A percentile compares a stretch with the other conserved stretches of the same genome.
phyloP scores from a whole-genome alignment of 2,797 vertebrate species.

The Merluccius polli region DNA sequence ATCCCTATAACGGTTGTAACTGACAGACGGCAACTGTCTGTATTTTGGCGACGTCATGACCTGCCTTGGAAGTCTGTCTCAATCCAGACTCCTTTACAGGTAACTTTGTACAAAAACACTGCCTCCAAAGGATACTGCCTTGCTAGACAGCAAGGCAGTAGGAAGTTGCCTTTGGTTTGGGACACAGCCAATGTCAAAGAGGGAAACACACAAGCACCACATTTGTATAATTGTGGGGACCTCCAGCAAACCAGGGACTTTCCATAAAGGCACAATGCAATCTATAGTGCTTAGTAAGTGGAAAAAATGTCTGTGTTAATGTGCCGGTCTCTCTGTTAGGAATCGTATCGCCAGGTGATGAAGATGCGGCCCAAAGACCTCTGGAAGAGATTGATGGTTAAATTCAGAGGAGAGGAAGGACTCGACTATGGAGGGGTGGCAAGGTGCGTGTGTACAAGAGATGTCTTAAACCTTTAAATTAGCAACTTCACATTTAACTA shows the following conservation, averaged over 20 bases:
- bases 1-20: too few relatives aligned
- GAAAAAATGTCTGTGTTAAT: not conserved
- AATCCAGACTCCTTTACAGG: too few relatives aligned
- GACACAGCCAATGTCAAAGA: not conserved
- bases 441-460: conserved; percentile 53
- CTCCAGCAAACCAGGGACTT: not conserved
- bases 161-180: too few relatives aligned
- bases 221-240: not conserved
- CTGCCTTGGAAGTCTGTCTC: too few relatives aligned
- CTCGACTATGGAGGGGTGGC: conserved; percentile 89
- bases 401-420: conserved; percentile 87
- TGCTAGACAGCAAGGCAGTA: too few relatives aligned
- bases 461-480: not conserved
- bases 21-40: too few relatives aligned
- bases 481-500: not conserved
- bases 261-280: not conserved
- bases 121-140: too few relatives aligned
- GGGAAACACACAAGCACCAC: not conserved
- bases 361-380: conserved; percentile 92
- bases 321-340: conserved; percentile 58
- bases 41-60: too few relatives aligned
- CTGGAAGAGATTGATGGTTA: conserved; percentile 91
- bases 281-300: not conserved
- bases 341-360: conserved; percentile 91
- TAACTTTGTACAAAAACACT: too few relatives aligned